phyloP scores from a whole-genome alignment of 2,888 invertebrate species.

The Rhabditoides inermis region DNA sequence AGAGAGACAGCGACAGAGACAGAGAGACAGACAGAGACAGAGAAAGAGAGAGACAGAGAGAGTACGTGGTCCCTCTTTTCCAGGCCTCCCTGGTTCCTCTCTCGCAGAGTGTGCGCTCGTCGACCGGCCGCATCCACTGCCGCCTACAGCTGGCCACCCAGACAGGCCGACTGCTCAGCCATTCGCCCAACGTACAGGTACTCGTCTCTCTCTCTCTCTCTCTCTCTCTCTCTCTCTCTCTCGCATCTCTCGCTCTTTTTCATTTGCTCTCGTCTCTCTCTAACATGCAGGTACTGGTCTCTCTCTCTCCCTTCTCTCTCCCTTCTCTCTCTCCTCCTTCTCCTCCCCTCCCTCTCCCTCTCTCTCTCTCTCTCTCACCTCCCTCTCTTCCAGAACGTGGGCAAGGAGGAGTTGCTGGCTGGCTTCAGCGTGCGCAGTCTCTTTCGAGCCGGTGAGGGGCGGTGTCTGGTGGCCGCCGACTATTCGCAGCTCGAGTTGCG shows the following conservation, averaged over 20 bases:
- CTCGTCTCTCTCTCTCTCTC: too few relatives aligned
- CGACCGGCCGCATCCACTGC: constrained; percentile 11
- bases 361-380: constrained; percentile 68
- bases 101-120: not conserved
- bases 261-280: too few relatives aligned
- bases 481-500: constrained; percentile 92
- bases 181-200: too few relatives aligned
- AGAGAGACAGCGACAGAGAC: too few relatives aligned
- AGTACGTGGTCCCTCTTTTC: not conserved
- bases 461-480: constrained; percentile 77
- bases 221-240: too few relatives aligned
- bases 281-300: too few relatives aligned
- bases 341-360: constrained; percentile 25
- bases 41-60: too few relatives aligned
- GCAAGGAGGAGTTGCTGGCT: constrained; percentile 61
- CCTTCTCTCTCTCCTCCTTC: not conserved
- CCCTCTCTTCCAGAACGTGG: constrained; percentile 84
- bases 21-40: too few relatives aligned
- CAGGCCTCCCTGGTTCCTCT: constrained; percentile 11
- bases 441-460: constrained; percentile 13
- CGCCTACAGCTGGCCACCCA: constrained; percentile 16
- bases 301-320: too few relatives aligned
- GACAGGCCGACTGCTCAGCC: too few relatives aligned
- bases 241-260: too few relatives aligned
- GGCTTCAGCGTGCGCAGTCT: constrained; percentile 12